phyloP scores from a whole-genome alignment of 2,113 vertebrate species.

The Atractosteus spatula region DNA sequence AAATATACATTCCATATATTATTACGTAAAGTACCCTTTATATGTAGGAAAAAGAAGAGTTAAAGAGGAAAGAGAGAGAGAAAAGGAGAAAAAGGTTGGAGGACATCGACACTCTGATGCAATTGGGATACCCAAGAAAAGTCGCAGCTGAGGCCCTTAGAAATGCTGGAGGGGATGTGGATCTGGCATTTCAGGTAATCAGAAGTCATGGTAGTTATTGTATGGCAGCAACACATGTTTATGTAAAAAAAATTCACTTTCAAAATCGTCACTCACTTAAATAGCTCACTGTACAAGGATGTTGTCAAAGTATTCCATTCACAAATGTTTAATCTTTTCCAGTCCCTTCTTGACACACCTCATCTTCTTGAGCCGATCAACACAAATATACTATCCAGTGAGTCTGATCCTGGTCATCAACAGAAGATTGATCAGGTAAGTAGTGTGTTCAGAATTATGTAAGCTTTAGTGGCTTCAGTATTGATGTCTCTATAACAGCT shows the following conservation, averaged over 20 bases:
- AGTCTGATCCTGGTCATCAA: constrained; percentile 16
- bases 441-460: too few relatives aligned
- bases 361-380: constrained; percentile 7
- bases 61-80: constrained; percentile 71
- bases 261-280: constrained; percentile 25
- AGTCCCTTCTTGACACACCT: constrained; percentile 57
- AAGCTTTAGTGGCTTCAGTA: too few relatives aligned
- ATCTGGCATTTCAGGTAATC: constrained; percentile 72
- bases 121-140: constrained; percentile 75
- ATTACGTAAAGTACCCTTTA: not conserved
- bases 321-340: not conserved
- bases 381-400: constrained; percentile 23
- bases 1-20: too few relatives aligned
- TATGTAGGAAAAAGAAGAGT: constrained; percentile 76
- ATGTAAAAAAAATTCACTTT: not conserved
- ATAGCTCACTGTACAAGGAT: constrained; percentile 43
- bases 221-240: not conserved
- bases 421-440: constrained; percentile 56
- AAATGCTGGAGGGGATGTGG: constrained; percentile 68
- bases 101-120: constrained; percentile 62
- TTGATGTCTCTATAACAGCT: too few relatives aligned
- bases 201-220: not conserved
- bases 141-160: constrained; percentile 77
- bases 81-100: constrained; percentile 68
- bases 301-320: too few relatives aligned